Evolutionary conservation across 2,888 invertebrate genomes (phyloP), one percentile per base, ranked within the genome.

Genomic region (Pyrrhia umbra): DNA sequence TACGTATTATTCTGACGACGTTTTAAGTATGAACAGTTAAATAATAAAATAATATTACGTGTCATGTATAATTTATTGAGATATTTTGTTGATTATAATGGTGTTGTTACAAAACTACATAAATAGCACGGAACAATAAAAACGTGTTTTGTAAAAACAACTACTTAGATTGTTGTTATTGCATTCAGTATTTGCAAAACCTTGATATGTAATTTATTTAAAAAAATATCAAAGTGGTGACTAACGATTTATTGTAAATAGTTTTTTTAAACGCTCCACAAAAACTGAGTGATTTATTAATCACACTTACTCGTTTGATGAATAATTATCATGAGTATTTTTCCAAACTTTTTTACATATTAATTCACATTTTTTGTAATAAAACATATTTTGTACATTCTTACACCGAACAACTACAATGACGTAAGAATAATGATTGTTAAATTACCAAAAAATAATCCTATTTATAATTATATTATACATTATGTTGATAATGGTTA

Each of bases 121-220:
- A 58, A 43, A 65, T 58, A 15, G 15, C 46, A 55, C 30, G 50
- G 54, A 27, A 60, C 43, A 68, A 30, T 37, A 52, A 66, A 60
- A 67, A 67, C 54, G 15, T 34, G 74, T 57, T 57, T 57, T 39
- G 25, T 40, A 56, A 51, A 66, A 51, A 65, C 56, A 65, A 65
- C 13, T 56, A 43, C 43, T 68, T 74, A 70, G 69, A 70, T 68
- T 46, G 69, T 70, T 55, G 75, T 70, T 68, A 58, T 69, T 73
- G 30, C 59, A 57, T 16, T 47, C 57, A 39, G 34, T 49, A 74
- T 55, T 68, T 50, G 49, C 16, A 46, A 74, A 70, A 42, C 69
- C 69, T 70, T 70, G 69, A 42, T 55, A 40, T 1, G 40, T 52
- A 16, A 52, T 34, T 54, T 42, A 59, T 66, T 58, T 16, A 0